Conservation (phyloP, 2,797 vertebrate species). For the Dallia pectoralis region DNA sequence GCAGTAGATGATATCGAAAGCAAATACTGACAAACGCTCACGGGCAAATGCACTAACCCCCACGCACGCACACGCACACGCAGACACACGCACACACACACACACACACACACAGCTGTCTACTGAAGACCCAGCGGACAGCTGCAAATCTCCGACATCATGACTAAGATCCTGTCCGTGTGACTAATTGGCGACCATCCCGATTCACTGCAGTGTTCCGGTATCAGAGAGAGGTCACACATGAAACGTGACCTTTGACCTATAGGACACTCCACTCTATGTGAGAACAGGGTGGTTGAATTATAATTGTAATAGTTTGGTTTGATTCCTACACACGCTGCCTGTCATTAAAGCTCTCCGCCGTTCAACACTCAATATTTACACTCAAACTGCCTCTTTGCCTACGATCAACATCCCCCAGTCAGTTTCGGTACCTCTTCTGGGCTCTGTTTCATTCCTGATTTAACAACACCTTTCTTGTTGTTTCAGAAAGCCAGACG, state of each 20-base stretch:
- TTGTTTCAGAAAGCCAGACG: constrained; percentile 3
- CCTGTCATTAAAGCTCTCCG: neutral
- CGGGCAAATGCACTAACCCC: neutral
- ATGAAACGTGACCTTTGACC: neutral
- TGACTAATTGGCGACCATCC: neutral
- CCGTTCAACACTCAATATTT: neutral
- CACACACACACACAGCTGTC: neutral
- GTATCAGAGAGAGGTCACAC: neutral
- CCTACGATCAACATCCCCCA: neutral
- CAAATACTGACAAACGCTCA: constrained; percentile 11
- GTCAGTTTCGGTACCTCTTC: constrained; percentile 9
- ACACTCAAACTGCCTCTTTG: too few species aligned
- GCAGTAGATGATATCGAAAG: constrained; percentile 25
- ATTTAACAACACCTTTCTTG: constrained; percentile 21
- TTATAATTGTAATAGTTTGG: neutral
- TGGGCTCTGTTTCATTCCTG: neutral
- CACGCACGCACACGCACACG: neutral
- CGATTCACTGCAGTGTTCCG: neutral
- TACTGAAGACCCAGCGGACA: neutral
- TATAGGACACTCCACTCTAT: too few species aligned
- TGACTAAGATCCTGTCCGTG: neutral
- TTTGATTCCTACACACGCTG: neutral
- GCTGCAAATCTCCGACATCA: neutral
- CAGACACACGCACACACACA: neutral
- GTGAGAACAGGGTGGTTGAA: too few species aligned